phyloP scores from a whole-genome alignment of 2,113 vertebrate genomes.

The Patagioenas fasciata region DNA sequence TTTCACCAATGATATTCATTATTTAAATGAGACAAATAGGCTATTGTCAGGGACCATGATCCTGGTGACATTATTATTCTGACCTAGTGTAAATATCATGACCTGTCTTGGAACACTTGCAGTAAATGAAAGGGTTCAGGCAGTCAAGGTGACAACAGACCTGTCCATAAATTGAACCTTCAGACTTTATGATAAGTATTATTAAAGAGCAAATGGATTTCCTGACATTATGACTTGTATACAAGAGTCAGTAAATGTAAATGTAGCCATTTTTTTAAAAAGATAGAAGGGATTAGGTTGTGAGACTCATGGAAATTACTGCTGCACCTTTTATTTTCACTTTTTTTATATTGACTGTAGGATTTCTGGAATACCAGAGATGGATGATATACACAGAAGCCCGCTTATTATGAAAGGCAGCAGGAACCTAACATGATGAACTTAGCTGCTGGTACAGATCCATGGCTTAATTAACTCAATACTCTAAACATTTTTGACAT shows the following conservation, averaged over 20 bases:
- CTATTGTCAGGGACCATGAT: slow-evolving; percentile 72
- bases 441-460: background rate
- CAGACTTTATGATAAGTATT: slow-evolving; percentile 74
- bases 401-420: slow-evolving; percentile 4
- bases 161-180: slow-evolving; percentile 79
- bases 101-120: slow-evolving; percentile 74
- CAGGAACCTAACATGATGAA: background rate
- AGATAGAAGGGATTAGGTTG: background rate
- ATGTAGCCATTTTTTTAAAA: slow-evolving; percentile 24
- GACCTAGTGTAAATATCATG: slow-evolving; percentile 84
- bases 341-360: background rate
- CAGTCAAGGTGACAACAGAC: slow-evolving; percentile 68
- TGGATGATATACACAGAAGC: background rate
- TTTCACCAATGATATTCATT: slow-evolving; percentile 77
- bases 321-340: background rate
- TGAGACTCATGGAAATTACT: background rate
- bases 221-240: slow-evolving; percentile 72
- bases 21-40: slow-evolving; percentile 88
- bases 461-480: slow-evolving; percentile 30
- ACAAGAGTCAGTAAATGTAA: slow-evolving; percentile 50
- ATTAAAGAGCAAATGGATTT: slow-evolving; percentile 75
- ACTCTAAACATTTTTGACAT: slow-evolving; percentile 40
- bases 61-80: slow-evolving; percentile 76
- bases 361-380: slow-evolving; percentile 18
- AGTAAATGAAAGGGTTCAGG: slow-evolving; percentile 71